Conservation (phyloP, 1,140 invertebrate genomes). For the Goniozus legneri region DNA sequence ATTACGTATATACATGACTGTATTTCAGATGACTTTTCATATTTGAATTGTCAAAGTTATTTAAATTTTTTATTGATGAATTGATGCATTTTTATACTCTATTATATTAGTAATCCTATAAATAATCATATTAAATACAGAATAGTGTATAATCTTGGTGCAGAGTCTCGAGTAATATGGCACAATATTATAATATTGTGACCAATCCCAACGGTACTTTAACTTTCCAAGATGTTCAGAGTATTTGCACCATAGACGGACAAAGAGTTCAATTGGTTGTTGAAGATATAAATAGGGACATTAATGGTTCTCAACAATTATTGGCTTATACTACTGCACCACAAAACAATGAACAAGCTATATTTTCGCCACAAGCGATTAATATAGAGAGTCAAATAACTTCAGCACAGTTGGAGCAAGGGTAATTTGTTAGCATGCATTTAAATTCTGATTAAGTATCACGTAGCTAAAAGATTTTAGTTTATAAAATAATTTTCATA, state of each 20-base stretch:
- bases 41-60: too few relatives aligned
- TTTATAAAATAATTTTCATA: too few relatives aligned
- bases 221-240: conserved; percentile 41
- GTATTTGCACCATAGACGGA: conserved; percentile 41
- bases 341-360: conserved; percentile 35
- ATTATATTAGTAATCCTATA: conserved; percentile 25
- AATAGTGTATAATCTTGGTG: too few relatives aligned
- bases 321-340: conserved; percentile 37
- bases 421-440: conserved; percentile 40
- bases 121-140: conserved; percentile 24
- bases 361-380: conserved; percentile 38
- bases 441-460: conserved; percentile 11
- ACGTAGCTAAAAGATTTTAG: conserved; percentile 12
- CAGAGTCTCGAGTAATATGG: conserved; percentile 45
- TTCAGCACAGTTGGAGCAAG: conserved; percentile 39
- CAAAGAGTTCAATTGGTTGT: conserved; percentile 44
- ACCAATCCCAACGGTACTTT: conserved; percentile 42
- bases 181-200: conserved; percentile 49
- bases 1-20: too few relatives aligned
- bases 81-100: conserved; percentile 26
- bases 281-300: conserved; percentile 39
- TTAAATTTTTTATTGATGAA: conserved; percentile 40
- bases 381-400: conserved; percentile 38
- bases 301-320: conserved; percentile 32
- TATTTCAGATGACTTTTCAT: too few relatives aligned